phyloP scores from a whole-genome alignment of 1,140 invertebrate genomes.

The Pseudobourletiella spinata region DNA sequence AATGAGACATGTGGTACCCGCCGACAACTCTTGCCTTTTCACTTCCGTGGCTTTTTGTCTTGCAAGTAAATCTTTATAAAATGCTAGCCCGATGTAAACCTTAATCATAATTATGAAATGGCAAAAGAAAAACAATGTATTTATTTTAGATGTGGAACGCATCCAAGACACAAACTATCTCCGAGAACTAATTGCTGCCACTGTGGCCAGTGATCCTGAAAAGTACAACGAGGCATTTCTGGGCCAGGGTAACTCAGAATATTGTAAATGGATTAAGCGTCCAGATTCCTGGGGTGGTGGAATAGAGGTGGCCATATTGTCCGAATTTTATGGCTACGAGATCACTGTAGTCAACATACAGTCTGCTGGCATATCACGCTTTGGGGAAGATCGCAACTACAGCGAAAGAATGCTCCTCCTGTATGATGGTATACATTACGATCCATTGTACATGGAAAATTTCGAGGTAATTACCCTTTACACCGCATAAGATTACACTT shows the following conservation, averaged over 20 bases:
- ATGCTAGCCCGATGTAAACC: no score
- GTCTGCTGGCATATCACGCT: slow-evolving; percentile 79
- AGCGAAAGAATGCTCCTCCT: slow-evolving; percentile 74
- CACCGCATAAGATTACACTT: background rate
- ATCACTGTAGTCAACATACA: slow-evolving; percentile 89
- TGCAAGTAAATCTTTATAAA: slow-evolving; percentile 43
- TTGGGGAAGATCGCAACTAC: slow-evolving; percentile 87
- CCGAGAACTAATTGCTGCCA: slow-evolving; percentile 69
- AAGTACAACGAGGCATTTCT: slow-evolving; percentile 78
- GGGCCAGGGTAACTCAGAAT: slow-evolving; percentile 73
- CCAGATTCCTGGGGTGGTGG: slow-evolving; percentile 88
- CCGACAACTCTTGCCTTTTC: slow-evolving; percentile 93
- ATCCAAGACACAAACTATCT: background rate
- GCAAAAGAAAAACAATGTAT: background rate
- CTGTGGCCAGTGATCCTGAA: slow-evolving; percentile 62
- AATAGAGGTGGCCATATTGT: slow-evolving; percentile 85
- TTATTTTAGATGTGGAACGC: background rate
- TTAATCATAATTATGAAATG: background rate
- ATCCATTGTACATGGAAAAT: slow-evolving; percentile 79
- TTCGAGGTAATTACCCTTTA: slow-evolving; percentile 44
- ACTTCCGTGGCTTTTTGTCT: slow-evolving; percentile 68
- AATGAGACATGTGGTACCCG: slow-evolving; percentile 80
- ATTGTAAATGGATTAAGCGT: slow-evolving; percentile 77
- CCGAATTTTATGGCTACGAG: slow-evolving; percentile 77
- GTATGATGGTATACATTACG: slow-evolving; percentile 79